Evolutionary conservation across 2,888 invertebrate genomes (phyloP).

Genomic region (Tolmerus cingulatus): DNA sequence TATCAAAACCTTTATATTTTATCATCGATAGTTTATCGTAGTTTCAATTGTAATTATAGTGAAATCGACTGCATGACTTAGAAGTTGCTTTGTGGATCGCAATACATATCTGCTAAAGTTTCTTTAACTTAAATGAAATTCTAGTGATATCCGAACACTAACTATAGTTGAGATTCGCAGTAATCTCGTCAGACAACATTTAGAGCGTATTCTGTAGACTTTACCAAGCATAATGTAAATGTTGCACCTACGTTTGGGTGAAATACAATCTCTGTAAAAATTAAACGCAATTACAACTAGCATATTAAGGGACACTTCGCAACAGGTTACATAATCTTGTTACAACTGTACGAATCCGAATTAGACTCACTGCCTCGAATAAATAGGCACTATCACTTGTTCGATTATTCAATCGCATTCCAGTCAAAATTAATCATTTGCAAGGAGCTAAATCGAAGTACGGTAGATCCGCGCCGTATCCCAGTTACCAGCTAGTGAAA

Average conservation of each 20-base stretch:
- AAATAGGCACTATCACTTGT: constrained; percentile 26
- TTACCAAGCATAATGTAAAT: no score
- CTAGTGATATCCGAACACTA: no score
- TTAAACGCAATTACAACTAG: neutral
- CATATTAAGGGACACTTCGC: neutral
- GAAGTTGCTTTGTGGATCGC: no score
- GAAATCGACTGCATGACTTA: no score
- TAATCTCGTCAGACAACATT: no score
- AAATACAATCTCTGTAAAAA: neutral
- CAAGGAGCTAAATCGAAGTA: neutral
- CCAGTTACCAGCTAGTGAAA: neutral
- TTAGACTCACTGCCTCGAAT: neutral
- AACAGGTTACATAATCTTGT: neutral
- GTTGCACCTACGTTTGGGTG: neutral
- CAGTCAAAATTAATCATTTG: constrained; percentile 33
- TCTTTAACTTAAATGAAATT: no score
- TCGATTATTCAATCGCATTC: constrained; percentile 12
- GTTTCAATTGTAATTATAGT: no score
- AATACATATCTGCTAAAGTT: no score
- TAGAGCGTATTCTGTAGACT: no score
- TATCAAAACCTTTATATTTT: no score
- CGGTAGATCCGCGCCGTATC: neutral
- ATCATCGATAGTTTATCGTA: no score
- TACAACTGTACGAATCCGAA: neutral
- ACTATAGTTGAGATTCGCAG: no score